These are phyloP conservation scores for Melangyna quadrimaculata DNA, from an alignment of 2,888 invertebrate species.

Conservation along the genomic window DNA sequence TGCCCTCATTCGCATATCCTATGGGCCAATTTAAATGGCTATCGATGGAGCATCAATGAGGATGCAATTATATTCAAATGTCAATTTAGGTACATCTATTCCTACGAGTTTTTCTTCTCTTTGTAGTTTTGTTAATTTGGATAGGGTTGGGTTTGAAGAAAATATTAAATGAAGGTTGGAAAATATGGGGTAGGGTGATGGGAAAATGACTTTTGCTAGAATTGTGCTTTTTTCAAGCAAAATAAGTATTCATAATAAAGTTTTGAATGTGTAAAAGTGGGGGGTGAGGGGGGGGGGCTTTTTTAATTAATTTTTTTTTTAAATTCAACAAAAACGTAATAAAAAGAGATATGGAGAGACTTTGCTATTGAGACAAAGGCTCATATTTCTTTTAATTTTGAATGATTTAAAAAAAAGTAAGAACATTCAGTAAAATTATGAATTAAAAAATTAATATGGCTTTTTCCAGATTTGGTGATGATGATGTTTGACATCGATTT, in stretches of 20 bases:
- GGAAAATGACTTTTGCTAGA: not conserved
- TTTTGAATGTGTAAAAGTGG: not conserved
- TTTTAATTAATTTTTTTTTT: too few species aligned
- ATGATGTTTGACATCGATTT: too few species aligned
- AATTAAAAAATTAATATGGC: too few species aligned
- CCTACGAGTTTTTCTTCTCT: not conserved
- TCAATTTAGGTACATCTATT: conserved; percentile 4
- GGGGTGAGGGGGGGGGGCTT: not conserved
- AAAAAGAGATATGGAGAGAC: too few species aligned
- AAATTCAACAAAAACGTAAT: too few species aligned
- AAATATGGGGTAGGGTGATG: not conserved
- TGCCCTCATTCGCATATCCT: conserved; percentile 1
- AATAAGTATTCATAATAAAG: not conserved
- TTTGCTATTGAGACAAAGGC: too few species aligned
- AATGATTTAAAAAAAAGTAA: too few species aligned
- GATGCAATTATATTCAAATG: conserved; percentile 71
- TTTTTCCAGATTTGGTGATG: too few species aligned
- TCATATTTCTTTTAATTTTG: too few species aligned
- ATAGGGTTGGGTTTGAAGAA: not conserved
- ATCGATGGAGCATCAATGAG: conserved; percentile 66
- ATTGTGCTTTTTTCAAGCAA: not conserved
- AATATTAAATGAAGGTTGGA: not conserved
- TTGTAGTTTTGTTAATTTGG: conserved; percentile 43
- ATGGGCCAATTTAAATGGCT: conserved; percentile 46
- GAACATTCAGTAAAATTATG: too few species aligned